Base-by-base conservation (phyloP, 1,140 invertebrate genomes). In the Drosophila novamexicana region DNA sequence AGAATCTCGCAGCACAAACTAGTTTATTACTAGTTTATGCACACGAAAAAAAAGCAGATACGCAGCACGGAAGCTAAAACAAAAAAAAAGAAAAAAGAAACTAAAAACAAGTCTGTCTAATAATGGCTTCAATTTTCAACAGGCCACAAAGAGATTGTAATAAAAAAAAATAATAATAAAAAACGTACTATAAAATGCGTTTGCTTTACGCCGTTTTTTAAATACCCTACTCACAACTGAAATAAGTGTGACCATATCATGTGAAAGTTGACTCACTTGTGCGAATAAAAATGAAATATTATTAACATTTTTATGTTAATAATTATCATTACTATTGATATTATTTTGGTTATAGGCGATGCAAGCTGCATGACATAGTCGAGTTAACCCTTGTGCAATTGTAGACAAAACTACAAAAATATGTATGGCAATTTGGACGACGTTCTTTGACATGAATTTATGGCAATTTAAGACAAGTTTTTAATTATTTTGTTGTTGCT, bases 391-490 rank as follows among this genome's bases (percentile, higher is more conserved):
- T 7, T 16, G 22, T 6, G 16, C 9, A 22, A 3, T 62, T 50
- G 16, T 39, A 14, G 42, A 29, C 29, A 69, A 77, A 61, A 49
- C 62, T 58, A 65, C 62, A 53, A 74, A 84, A 77, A 67, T 84
- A 77, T 83, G 62, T 76, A 80, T 77, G 81, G 81, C 81, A 83
- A 83, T 78, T 83, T 79, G 78, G 67, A 85, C 81, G 73, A 84
- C 77, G 84, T 83, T 88, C 84, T 88, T 88, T 81, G 84, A 88
- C 84, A 50, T 88, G 84, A 89, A 89, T 88, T 88, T 89, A 88
- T 88, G 85, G 84, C 85, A 88, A 88, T 88, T 88, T 82, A 81
- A 89, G 84, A 88, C 84, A 89, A 89, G 84, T 90, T 89, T 89
- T 89, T 89, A 90, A 89, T 89, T 89, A 89, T 89, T 89, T 88